Evolutionary conservation across 2,888 invertebrate genomes (phyloP).

Genomic region (Vesta saturnalis): DNA sequence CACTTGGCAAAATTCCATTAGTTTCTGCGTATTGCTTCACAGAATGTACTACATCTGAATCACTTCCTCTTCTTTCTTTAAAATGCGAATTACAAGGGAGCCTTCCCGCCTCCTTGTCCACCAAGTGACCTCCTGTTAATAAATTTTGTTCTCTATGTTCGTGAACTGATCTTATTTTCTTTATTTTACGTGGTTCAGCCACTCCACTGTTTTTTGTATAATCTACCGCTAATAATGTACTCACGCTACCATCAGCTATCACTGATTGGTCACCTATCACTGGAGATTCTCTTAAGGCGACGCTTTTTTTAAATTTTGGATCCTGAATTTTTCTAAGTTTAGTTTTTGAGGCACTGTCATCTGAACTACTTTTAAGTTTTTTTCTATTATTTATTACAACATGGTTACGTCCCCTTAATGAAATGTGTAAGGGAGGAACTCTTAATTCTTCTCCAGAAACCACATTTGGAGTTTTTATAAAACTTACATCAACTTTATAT

Average conservation of each 20-base stretch:
- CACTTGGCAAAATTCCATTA: conserved; percentile 70
- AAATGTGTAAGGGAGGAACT: conserved; percentile 90
- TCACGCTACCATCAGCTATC: conserved; percentile 18
- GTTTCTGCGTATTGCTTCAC: conserved; percentile 61
- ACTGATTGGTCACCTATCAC: conserved; percentile 16
- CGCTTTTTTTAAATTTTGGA: conserved; percentile 40
- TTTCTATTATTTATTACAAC: conserved; percentile 85
- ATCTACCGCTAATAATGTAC: conserved; percentile 28
- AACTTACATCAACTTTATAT: conserved; percentile 84
- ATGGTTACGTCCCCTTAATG: conserved; percentile 83
- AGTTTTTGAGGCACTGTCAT: conserved; percentile 46
- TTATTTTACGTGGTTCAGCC: conserved; percentile 54
- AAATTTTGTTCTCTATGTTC: conserved; percentile 62
- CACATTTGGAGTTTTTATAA: conserved; percentile 64
- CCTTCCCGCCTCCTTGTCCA: conserved; percentile 35
- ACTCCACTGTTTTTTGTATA: conserved; percentile 52
- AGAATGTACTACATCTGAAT: conserved; percentile 60
- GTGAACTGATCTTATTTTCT: conserved; percentile 38
- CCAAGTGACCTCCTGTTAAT: conserved; percentile 56
- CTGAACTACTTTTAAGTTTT: conserved; percentile 47
- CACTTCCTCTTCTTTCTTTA: conserved; percentile 64
- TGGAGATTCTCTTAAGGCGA: conserved; percentile 21
- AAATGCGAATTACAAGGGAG: conserved; percentile 43
- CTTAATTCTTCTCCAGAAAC: conserved; percentile 73
- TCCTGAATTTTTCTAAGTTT: conserved; percentile 52